These are phyloP conservation scores for Menura novaehollandiae DNA, from an alignment of 2,113 vertebrate species.

Conservation along the genomic window DNA sequence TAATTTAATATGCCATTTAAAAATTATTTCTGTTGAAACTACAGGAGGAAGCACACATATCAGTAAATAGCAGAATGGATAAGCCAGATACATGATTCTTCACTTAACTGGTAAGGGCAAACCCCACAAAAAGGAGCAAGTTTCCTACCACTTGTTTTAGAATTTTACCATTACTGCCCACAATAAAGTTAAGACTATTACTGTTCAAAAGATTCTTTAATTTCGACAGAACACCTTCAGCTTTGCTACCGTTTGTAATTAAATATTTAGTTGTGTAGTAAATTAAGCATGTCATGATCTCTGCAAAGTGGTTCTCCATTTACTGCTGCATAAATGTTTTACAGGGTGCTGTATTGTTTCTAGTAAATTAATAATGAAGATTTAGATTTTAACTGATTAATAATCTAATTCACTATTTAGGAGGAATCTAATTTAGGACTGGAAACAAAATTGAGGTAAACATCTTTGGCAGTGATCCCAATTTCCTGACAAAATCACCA, in stretches of 20 bases:
- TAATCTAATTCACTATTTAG: conserved; percentile 63
- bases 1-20: background rate
- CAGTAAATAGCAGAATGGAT: background rate
- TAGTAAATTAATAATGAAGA: conserved; percentile 78
- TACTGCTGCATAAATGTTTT: conserved; percentile 78
- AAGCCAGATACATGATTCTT: background rate
- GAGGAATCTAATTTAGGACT: conserved; percentile 58
- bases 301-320: conserved; percentile 62
- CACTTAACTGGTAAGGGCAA: background rate
- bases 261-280: conserved; percentile 73
- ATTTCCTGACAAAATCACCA: conserved; percentile 1
- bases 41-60: background rate
- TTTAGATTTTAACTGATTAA: conserved; percentile 76
- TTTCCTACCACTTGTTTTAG: background rate
- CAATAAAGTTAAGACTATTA: conserved; percentile 2
- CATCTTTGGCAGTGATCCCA: conserved; percentile 37
- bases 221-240: conserved; percentile 58
- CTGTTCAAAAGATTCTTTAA: conserved; percentile 35
- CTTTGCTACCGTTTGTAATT: conserved; percentile 58
- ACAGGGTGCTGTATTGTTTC: conserved; percentile 69
- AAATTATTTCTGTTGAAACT: background rate
- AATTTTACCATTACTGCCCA: background rate
- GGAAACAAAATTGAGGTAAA: conserved; percentile 48
- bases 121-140: background rate
- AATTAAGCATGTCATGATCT: conserved; percentile 67